These are phyloP conservation scores for Ditula angustiorana DNA, from an alignment of 2,888 invertebrate species.

Conservation along the genomic window DNA sequence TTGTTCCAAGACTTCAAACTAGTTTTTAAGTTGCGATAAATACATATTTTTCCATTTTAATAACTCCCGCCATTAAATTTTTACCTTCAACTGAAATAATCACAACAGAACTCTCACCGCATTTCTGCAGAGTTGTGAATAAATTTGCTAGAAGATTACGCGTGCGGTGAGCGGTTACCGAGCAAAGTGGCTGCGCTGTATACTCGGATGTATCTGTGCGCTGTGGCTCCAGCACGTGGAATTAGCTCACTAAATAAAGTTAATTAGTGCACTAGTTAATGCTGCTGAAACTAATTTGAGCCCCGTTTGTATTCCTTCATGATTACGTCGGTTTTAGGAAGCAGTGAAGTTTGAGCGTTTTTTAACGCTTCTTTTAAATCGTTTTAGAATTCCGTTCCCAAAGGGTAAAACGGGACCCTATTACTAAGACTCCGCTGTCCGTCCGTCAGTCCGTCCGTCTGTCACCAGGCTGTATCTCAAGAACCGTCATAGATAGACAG, in stretches of 20 bases:
- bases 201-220: not conserved
- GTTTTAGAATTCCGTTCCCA: no score
- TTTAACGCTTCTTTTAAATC: no score
- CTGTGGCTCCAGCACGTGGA: not conserved
- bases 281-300: not conserved
- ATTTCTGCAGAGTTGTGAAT: not conserved
- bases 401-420: no score
- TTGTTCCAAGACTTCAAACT: no score
- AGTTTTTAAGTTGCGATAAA: no score
- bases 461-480: no score
- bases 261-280: not conserved
- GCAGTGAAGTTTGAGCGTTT: no score
- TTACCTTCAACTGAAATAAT: not conserved
- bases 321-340: not conserved
- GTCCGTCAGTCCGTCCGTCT: no score
- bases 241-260: constrained; percentile 1
- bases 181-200: not conserved
- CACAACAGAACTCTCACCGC: not conserved
- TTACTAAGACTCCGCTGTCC: no score
- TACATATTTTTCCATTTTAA: no score
- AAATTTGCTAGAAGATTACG: not conserved
- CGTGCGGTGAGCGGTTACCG: not conserved
- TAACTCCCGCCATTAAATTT: no score
- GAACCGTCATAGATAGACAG: no score
- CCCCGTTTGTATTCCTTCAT: not conserved